Evolutionary conservation across 2,888 invertebrate genomes (phyloP).

Genomic region (Hylaea fasciaria): DNA sequence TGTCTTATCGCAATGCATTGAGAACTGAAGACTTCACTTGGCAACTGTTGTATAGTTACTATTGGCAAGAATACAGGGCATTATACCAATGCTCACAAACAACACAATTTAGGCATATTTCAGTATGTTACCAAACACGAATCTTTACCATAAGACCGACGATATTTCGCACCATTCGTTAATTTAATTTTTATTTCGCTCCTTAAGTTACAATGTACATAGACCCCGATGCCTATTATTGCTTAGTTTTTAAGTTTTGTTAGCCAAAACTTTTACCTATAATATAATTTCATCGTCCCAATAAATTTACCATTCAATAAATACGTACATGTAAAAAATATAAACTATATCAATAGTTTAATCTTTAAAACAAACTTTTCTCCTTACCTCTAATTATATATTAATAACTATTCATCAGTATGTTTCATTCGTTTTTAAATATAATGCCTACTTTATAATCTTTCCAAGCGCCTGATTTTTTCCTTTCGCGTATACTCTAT

Average conservation of each 20-base stretch:
- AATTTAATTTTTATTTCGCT: slow-evolving; percentile 67
- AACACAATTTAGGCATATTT: slow-evolving; percentile 76
- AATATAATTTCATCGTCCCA: slow-evolving; percentile 83
- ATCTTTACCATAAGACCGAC: slow-evolving; percentile 75
- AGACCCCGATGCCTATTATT: slow-evolving; percentile 82
- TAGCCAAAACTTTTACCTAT: slow-evolving; percentile 82
- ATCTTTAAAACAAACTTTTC: slow-evolving; percentile 84
- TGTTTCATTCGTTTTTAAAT: slow-evolving; percentile 82
- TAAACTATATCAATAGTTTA: slow-evolving; percentile 86
- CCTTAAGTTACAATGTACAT: slow-evolving; percentile 82
- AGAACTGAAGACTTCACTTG: slow-evolving; percentile 47
- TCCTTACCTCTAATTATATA: slow-evolving; percentile 81
- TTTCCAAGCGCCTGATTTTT: slow-evolving; percentile 82
- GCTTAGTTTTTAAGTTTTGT: slow-evolving; percentile 84
- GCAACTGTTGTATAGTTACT: slow-evolving; percentile 40
- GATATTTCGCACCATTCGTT: slow-evolving; percentile 82
- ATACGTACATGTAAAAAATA: slow-evolving; percentile 86
- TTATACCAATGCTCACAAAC: slow-evolving; percentile 74
- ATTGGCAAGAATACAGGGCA: slow-evolving; percentile 74
- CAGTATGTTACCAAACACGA: slow-evolving; percentile 67
- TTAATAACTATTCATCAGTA: slow-evolving; percentile 84
- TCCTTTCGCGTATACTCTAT: slow-evolving; percentile 72
- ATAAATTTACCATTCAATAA: slow-evolving; percentile 85
- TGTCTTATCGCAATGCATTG: slow-evolving; percentile 71
- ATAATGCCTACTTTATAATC: slow-evolving; percentile 84